These are phyloP conservation scores for Spea hammondii DNA, from an alignment of 2,797 vertebrate genomes.

Conservation along the genomic window DNA sequence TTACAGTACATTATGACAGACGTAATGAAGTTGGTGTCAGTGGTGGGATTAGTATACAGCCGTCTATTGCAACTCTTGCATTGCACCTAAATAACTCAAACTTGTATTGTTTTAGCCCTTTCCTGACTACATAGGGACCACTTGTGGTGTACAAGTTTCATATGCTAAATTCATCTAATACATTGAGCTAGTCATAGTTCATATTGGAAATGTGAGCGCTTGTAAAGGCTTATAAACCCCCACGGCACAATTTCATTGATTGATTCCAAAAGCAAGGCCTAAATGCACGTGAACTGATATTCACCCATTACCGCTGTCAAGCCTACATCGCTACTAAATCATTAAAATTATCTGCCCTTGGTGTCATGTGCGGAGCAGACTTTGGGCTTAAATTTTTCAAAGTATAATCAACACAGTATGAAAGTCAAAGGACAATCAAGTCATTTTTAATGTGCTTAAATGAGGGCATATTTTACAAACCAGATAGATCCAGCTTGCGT, in stretches of 20 bases:
- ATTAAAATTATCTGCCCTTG: slow-evolving; percentile 10
- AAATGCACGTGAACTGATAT: not conserved
- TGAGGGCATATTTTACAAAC: not conserved
- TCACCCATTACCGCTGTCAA: not conserved
- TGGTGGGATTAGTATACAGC: not conserved
- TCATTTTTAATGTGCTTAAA: not conserved
- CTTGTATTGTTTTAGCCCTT: not conserved
- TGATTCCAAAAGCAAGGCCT: slow-evolving; percentile 7
- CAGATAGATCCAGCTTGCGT: too few relatives aligned
- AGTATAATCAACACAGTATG: slow-evolving; percentile 1
- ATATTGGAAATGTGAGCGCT: not conserved
- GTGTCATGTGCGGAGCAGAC: not conserved
- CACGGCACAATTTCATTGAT: not conserved
- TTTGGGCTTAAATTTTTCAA: slow-evolving; percentile 2
- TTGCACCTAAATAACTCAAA: not conserved
- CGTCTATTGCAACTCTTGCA: not conserved
- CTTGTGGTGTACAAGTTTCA: not conserved
- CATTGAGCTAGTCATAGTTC: not conserved
- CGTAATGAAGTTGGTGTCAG: too few relatives aligned
- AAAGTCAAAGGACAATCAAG: not conserved
- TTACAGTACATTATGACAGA: too few relatives aligned
- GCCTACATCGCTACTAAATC: not conserved
- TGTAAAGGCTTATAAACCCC: not conserved
- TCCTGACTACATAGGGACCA: not conserved
- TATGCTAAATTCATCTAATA: not conserved